Conservation (phyloP, 2,113 vertebrate species). For the Eurypyga helias region DNA sequence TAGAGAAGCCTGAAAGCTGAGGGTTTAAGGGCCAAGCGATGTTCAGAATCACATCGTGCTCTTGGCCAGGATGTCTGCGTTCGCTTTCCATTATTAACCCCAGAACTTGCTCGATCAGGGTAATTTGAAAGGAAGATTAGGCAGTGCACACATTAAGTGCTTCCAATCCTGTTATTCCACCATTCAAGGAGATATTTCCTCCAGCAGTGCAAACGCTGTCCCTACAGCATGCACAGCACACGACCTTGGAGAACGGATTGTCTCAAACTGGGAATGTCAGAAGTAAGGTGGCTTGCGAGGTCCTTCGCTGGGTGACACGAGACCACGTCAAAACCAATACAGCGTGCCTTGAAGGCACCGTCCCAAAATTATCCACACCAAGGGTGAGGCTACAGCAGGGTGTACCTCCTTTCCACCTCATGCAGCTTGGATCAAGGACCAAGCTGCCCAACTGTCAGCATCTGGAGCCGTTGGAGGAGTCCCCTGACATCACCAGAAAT, state of each 20-base stretch:
- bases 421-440: neutral
- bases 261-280: fast-evolving
- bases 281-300: neutral
- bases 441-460: neutral
- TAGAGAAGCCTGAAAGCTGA: neutral
- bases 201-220: neutral
- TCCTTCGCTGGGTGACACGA: neutral
- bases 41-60: neutral
- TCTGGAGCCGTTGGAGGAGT: neutral
- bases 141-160: neutral
- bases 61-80: neutral
- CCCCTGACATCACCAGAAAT: neutral
- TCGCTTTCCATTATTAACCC: neutral
- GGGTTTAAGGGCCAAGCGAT: neutral
- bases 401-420: neutral
- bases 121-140: neutral
- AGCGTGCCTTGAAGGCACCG: neutral
- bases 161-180: neutral
- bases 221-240: neutral
- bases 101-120: neutral
- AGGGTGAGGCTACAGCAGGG: neutral
- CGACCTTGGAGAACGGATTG: neutral
- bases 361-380: neutral
- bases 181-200: neutral
- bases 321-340: neutral